Conservation (phyloP, 2,113 vertebrate species). For the Campylomormyrus numenius region DNA sequence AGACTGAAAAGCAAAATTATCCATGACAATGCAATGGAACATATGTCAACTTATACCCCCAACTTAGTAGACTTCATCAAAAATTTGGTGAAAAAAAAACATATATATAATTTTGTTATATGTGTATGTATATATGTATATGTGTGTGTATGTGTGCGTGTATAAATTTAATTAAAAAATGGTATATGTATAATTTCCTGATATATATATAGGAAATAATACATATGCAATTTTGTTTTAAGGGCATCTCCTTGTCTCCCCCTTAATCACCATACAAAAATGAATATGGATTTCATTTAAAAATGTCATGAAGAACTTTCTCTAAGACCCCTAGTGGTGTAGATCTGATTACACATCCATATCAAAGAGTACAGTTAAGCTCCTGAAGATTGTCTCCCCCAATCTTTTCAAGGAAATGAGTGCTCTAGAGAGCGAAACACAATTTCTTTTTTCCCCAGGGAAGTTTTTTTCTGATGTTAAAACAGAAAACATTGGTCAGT, state of each 20-base stretch:
- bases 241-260: not conserved
- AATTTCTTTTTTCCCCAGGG: constrained; percentile 32
- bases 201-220: too few species aligned
- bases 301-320: not conserved
- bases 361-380: constrained; percentile 16
- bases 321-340: constrained; percentile 16
- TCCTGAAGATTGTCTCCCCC: constrained; percentile 17
- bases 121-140: too few species aligned
- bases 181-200: too few species aligned
- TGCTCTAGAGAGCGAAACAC: constrained; percentile 23
- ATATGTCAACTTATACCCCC: not conserved
- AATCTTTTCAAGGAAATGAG: constrained; percentile 31
- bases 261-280: not conserved
- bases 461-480: constrained; percentile 30
- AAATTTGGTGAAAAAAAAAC: not conserved
- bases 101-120: too few species aligned
- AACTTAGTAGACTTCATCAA: not conserved
- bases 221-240: not conserved
- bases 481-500: constrained; percentile 6
- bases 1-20: not conserved
- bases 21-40: not conserved
- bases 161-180: too few species aligned
- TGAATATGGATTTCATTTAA: not conserved
- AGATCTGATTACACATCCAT: constrained; percentile 20
- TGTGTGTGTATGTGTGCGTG: not conserved